Percentiles rank a stretch among this genome's conserved stretches.
Evolutionary conservation across 2,113 vertebrate genomes (phyloP).

Genomic region (Picathartes gymnocephalus): DNA sequence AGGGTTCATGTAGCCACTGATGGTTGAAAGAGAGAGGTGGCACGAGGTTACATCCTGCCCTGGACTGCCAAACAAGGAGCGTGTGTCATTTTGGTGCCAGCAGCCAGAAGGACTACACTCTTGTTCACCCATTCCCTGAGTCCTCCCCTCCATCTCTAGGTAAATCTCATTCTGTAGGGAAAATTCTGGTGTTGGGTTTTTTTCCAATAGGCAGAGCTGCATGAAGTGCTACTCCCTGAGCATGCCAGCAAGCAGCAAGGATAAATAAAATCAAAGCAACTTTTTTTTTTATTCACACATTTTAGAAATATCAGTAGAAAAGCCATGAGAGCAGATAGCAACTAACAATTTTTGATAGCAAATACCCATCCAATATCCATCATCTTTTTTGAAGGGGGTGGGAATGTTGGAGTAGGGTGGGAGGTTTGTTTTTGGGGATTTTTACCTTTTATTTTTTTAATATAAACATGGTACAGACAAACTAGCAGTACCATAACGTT

Average conservation of each 20-base stretch:
- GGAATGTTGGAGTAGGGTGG: neutral
- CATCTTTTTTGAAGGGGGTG: neutral
- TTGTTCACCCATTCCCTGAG: neutral
- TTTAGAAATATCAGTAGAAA: neutral
- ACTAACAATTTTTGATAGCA: neutral
- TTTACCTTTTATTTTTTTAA: neutral
- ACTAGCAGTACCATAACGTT: neutral
- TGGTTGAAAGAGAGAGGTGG: neutral
- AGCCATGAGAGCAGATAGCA: neutral
- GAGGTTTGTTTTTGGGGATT: fast-evolving
- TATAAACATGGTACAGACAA: neutral
- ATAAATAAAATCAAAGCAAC: neutral
- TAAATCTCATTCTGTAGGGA: neutral
- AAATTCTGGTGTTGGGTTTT: neutral
- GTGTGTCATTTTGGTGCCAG: fast-evolving
- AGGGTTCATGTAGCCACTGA: neutral
- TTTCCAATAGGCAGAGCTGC: neutral
- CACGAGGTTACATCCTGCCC: neutral
- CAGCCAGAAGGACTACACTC: fast-evolving
- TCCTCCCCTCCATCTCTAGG: neutral
- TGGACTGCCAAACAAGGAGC: neutral
- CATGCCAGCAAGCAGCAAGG: neutral
- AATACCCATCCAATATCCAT: neutral
- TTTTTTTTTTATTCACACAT: neutral
- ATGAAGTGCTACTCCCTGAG: neutral